These are phyloP conservation scores for Trichogramma dendrolimi DNA, from an alignment of 2,888 invertebrate genomes.

Conservation along the genomic window DNA sequence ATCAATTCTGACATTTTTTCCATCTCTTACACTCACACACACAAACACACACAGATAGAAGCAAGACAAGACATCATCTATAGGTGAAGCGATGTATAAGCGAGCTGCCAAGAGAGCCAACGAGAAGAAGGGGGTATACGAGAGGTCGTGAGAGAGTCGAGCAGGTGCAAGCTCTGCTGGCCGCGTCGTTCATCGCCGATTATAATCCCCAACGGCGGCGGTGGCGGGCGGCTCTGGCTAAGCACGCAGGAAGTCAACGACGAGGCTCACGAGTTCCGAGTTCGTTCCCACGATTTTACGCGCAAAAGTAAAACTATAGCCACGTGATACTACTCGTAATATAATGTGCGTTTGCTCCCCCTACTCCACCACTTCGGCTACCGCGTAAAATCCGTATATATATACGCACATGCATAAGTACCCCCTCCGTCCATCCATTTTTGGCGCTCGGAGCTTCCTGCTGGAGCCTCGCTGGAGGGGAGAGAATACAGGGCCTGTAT, in stretches of 20 bases:
- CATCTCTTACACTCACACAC: too few species aligned
- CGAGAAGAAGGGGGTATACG: conserved; percentile 1
- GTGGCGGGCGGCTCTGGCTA: conserved; percentile 47
- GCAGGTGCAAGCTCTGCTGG: conserved; percentile 44
- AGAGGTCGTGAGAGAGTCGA: conserved; percentile 20
- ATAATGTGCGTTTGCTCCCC: neutral
- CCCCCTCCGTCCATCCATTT: neutral
- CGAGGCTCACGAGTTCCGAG: conserved; percentile 51
- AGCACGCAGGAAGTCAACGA: conserved; percentile 52
- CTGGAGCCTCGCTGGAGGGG: conserved; percentile 34
- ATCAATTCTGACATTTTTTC: too few species aligned
- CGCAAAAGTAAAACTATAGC: too few species aligned
- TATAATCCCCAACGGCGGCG: neutral
- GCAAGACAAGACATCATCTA: too few species aligned
- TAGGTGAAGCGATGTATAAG: too few species aligned
- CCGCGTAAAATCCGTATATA: neutral
- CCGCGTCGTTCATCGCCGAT: neutral
- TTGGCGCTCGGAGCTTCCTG: conserved; percentile 5
- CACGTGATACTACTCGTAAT: too few species aligned
- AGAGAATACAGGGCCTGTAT: too few species aligned
- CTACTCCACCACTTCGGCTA: neutral
- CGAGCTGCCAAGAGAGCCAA: neutral
- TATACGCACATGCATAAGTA: too few species aligned
- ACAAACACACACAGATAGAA: too few species aligned
- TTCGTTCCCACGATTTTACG: conserved; percentile 49